Evolutionary conservation across 2,797 vertebrate genomes (phyloP).

Genomic region (Gila robusta): DNA sequence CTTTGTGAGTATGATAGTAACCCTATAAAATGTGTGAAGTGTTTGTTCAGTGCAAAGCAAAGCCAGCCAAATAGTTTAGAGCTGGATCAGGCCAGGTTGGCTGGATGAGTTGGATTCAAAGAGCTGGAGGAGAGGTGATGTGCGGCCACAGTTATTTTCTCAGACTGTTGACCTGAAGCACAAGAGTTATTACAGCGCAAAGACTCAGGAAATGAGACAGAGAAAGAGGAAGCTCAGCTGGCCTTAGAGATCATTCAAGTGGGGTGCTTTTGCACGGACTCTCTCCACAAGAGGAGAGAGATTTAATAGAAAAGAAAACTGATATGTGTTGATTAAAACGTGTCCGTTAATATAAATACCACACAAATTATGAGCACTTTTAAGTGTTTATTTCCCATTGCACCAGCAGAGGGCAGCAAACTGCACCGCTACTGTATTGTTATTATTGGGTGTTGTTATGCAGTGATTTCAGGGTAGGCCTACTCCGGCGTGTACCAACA

Average conservation of each 20-base stretch:
- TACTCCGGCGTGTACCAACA: neutral
- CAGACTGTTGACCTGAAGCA: constrained; percentile 44
- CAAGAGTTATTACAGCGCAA: constrained; percentile 31
- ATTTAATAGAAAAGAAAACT: neutral
- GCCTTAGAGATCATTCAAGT: constrained; percentile 30
- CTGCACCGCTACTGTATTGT: constrained; percentile 1
- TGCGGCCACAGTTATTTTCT: constrained; percentile 34
- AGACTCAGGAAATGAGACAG: constrained; percentile 52
- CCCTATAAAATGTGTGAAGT: neutral
- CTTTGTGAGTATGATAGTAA: neutral
- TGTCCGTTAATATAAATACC: neutral
- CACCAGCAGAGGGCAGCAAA: constrained; percentile 56
- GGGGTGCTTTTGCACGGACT: neutral
- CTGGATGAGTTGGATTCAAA: constrained; percentile 17
- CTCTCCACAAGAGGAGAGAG: neutral
- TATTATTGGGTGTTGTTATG: neutral
- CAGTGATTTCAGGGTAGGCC: neutral
- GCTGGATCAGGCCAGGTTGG: constrained; percentile 27
- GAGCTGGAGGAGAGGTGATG: constrained; percentile 42
- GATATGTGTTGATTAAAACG: constrained; percentile 2
- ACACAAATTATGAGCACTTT: neutral
- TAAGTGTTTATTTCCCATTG: neutral
- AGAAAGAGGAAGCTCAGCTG: constrained; percentile 51
- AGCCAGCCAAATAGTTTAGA: constrained; percentile 31
- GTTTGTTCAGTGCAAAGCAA: constrained; percentile 16